phyloP scores from a whole-genome alignment of 2,888 invertebrate genomes.

The Sphaeridia pumilis region DNA sequence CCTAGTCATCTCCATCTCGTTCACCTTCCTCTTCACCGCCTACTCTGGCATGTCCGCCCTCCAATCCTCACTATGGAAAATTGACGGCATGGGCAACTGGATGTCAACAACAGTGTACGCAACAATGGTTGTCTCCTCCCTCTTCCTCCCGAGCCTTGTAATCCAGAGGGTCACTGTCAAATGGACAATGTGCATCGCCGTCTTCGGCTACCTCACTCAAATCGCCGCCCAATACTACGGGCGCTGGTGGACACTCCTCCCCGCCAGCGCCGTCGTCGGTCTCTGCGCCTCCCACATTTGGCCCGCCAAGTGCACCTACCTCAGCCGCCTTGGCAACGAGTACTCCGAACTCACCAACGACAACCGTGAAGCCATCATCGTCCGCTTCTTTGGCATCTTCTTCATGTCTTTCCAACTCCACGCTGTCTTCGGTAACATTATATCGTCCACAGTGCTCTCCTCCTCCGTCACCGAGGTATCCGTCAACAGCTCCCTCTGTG shows the following conservation, averaged over 20 bases:
- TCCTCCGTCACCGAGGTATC: slow-evolving; percentile 44
- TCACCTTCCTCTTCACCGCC: slow-evolving; percentile 93
- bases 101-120: slow-evolving; percentile 84
- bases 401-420: slow-evolving; percentile 90
- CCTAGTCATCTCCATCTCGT: slow-evolving; percentile 75
- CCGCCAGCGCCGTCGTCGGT: slow-evolving; percentile 84
- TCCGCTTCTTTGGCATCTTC: slow-evolving; percentile 96
- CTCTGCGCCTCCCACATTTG: slow-evolving; percentile 95
- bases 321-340: slow-evolving; percentile 84
- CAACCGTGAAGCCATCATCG: slow-evolving; percentile 81
- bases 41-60: slow-evolving; percentile 91
- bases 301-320: slow-evolving; percentile 93
- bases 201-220: slow-evolving; percentile 87
- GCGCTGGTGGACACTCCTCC: slow-evolving; percentile 72
- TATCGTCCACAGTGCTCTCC: slow-evolving; percentile 76
- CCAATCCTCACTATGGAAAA: slow-evolving; percentile 40
- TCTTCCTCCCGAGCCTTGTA: slow-evolving; percentile 85
- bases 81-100: slow-evolving; percentile 77
- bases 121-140: slow-evolving; percentile 72
- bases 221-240: slow-evolving; percentile 91
- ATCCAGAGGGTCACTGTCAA: slow-evolving; percentile 89
- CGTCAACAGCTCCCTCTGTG: slow-evolving; percentile 47
- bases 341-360: slow-evolving; percentile 83
- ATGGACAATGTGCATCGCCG: slow-evolving; percentile 85
- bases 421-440: slow-evolving; percentile 85